A percentile compares a stretch with the other conserved stretches of the same genome.
phyloP scores from a whole-genome alignment of 2,113 vertebrate genomes.

The Salvator merianae region DNA sequence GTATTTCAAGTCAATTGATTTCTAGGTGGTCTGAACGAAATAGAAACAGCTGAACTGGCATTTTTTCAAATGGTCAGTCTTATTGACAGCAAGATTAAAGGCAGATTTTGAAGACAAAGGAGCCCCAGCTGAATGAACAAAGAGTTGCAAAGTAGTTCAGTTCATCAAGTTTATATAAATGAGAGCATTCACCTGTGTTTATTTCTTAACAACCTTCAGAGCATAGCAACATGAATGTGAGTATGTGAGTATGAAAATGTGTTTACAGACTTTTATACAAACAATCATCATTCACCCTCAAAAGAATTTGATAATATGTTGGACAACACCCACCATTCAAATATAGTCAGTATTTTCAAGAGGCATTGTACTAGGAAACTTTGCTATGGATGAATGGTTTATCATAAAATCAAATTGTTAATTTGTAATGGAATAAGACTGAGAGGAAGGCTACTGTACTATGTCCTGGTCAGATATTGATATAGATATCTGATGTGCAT shows the following conservation, averaged over 20 bases:
- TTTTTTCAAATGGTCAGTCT: slow-evolving; percentile 39
- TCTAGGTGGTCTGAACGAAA: slow-evolving; percentile 14
- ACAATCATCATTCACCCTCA: no score
- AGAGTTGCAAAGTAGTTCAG: neutral
- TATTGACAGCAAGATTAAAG: slow-evolving; percentile 29
- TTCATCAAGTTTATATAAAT: neutral
- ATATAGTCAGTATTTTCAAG: neutral
- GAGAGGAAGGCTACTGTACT: no score
- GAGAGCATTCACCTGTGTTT: neutral
- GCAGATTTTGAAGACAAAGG: neutral
- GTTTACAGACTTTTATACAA: neutral
- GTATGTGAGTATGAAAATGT: neutral
- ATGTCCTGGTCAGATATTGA: no score
- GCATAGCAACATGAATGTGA: neutral
- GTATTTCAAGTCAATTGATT: slow-evolving; percentile 35
- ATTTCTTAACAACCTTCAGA: neutral
- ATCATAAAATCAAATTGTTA: neutral
- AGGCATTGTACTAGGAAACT: neutral
- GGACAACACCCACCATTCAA: no score
- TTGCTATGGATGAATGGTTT: neutral
- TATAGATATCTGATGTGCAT: no score
- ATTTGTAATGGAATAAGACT: neutral
- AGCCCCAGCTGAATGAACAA: slow-evolving; percentile 29
- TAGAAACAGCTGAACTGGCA: slow-evolving; percentile 24
- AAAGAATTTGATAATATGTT: neutral